Evolutionary conservation across 2,888 invertebrate species (phyloP).

Genomic region (Diarsia mendica): DNA sequence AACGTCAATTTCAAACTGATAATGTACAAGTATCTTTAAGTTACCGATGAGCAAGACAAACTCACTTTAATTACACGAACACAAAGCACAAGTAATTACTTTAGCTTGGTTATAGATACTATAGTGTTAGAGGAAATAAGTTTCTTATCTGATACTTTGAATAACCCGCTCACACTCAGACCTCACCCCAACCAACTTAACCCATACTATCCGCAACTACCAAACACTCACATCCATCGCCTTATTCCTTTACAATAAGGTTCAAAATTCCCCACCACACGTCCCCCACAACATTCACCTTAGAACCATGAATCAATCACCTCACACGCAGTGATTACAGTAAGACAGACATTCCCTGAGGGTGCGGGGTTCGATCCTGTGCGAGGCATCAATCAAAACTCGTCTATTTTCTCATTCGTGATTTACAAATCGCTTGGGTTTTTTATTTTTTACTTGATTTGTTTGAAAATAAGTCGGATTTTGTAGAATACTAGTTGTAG

Average conservation of each 20-base stretch:
- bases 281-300: conserved; percentile 10
- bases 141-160: neutral
- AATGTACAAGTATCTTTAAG: no score
- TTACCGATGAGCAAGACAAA: no score
- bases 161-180: conserved; percentile 39
- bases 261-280: conserved; percentile 32
- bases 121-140: no score
- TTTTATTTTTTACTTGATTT: conserved; percentile 34
- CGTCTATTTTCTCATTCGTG: conserved; percentile 76
- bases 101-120: no score
- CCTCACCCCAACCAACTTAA: conserved; percentile 41
- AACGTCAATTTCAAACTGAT: no score
- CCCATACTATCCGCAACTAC: conserved; percentile 27
- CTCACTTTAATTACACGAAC: no score
- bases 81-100: no score
- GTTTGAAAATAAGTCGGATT: conserved; percentile 44
- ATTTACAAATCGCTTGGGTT: conserved; percentile 59
- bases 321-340: conserved; percentile 71
- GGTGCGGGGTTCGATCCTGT: conserved; percentile 74
- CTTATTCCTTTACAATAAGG: conserved; percentile 35
- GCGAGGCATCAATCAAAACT: conserved; percentile 81
- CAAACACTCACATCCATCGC: neutral
- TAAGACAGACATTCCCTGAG: conserved; percentile 68
- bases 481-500: conserved; percentile 52
- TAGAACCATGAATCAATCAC: conserved; percentile 71